phyloP scores from a whole-genome alignment of 2,113 vertebrate genomes.

The Elanus axillaris region DNA sequence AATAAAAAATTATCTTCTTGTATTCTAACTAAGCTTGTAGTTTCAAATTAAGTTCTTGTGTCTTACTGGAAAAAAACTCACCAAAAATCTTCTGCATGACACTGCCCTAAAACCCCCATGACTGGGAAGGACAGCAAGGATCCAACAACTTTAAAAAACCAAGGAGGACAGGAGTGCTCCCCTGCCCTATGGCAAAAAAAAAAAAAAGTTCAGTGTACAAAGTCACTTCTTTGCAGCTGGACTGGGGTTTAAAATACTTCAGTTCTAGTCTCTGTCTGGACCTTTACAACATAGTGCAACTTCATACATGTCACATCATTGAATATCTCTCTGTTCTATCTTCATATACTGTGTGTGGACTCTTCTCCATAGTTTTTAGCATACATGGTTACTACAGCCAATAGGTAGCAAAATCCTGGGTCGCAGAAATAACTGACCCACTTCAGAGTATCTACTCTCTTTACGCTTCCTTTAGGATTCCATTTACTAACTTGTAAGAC shows the following conservation, averaged over 20 bases:
- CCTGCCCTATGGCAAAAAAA: neutral
- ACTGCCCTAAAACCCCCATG: neutral
- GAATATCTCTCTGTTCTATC: neutral
- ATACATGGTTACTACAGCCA: neutral
- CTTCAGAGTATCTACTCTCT: neutral
- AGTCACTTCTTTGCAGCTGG: neutral
- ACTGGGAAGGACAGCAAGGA: neutral
- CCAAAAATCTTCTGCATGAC: neutral
- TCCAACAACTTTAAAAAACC: neutral
- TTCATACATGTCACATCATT: neutral
- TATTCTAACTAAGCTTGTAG: neutral
- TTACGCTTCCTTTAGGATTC: neutral
- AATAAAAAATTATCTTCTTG: neutral
- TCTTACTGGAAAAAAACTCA: neutral
- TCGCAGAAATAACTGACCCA: neutral
- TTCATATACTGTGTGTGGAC: neutral
- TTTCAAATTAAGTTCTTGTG: neutral
- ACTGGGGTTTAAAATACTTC: neutral
- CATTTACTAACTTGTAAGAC: neutral
- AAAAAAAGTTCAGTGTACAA: neutral
- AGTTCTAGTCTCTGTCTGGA: neutral
- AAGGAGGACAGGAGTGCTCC: neutral
- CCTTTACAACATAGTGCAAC: neutral
- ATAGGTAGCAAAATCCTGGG: neutral
- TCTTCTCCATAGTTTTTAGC: neutral